These are phyloP conservation scores for Sycophaga agraensis DNA, from an alignment of 1,140 invertebrate genomes.

Conservation along the genomic window DNA sequence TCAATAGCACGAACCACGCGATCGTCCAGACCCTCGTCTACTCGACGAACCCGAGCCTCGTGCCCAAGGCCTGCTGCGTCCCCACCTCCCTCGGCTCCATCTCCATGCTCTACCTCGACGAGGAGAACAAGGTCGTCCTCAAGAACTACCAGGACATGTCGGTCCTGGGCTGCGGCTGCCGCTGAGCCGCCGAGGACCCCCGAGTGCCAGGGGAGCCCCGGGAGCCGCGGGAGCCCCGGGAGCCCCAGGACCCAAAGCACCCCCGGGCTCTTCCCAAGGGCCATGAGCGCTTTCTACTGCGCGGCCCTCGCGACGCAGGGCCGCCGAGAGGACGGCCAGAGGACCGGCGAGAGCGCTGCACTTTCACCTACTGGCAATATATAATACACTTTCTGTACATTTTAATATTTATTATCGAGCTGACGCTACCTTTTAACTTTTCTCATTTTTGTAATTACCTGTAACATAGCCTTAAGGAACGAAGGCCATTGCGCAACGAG, in stretches of 20 bases:
- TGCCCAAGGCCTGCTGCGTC: slow-evolving; percentile 92
- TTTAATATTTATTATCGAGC: slow-evolving; percentile 14
- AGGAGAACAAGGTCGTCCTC: slow-evolving; percentile 88
- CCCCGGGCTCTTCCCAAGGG: too few relatives aligned
- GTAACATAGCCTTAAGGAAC: slow-evolving; percentile 9
- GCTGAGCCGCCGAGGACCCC: slow-evolving; percentile 62
- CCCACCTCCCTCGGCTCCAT: slow-evolving; percentile 87
- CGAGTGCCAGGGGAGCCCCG: too few relatives aligned
- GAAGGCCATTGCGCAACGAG: slow-evolving; percentile 2
- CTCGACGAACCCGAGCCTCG: slow-evolving; percentile 82
- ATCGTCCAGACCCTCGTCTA: slow-evolving; percentile 97
- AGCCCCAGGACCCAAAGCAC: too few relatives aligned
- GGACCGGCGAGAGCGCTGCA: too few relatives aligned
- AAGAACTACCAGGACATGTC: slow-evolving; percentile 98
- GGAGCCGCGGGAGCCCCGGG: too few relatives aligned
- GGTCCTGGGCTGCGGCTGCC: slow-evolving; percentile 91
- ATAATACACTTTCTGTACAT: slow-evolving; percentile 4
- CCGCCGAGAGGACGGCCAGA: too few relatives aligned
- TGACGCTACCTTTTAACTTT: not conserved
- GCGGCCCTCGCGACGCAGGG: too few relatives aligned
- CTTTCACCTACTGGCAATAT: too few relatives aligned
- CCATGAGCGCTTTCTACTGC: too few relatives aligned
- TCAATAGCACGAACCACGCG: slow-evolving; percentile 97
- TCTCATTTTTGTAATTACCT: slow-evolving; percentile 4
- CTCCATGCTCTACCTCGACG: slow-evolving; percentile 92